Percentiles rank a stretch among this genome's conserved stretches.
Conservation (phyloP, 2,797 vertebrate species). For the Anomalospiza imberbis region DNA sequence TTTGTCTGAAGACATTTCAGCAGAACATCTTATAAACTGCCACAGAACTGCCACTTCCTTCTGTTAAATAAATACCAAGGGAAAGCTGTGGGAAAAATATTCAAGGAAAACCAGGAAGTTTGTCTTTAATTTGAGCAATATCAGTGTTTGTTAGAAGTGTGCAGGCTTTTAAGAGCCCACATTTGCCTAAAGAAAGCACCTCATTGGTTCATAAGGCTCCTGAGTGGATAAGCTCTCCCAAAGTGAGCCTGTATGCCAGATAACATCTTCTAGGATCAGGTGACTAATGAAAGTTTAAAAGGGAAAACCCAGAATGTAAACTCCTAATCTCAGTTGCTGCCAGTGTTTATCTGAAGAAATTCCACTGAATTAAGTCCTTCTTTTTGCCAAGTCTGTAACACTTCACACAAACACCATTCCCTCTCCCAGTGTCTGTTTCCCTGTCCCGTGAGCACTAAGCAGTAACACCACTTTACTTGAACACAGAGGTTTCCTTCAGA, state of each 20-base stretch:
- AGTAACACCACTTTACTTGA: not conserved
- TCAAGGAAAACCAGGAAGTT: not conserved
- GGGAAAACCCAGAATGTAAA: slow-evolving; percentile 43
- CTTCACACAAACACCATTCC: not conserved
- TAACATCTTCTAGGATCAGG: not conserved
- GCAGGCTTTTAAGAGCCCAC: not conserved
- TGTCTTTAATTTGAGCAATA: not conserved
- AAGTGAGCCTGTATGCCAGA: not conserved
- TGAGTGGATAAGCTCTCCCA: not conserved
- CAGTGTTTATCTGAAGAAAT: not conserved
- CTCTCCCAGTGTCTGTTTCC: not conserved
- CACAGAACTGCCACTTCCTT: not conserved
- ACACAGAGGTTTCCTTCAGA: not conserved
- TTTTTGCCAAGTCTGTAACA: not conserved
- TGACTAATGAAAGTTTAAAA: not conserved
- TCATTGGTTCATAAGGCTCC: not conserved
- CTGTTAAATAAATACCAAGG: not conserved
- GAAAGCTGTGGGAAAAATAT: not conserved
- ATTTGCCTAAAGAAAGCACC: not conserved
- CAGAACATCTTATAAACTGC: not conserved
- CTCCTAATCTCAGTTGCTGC: not conserved
- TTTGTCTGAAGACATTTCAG: not conserved
- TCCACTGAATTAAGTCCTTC: not conserved
- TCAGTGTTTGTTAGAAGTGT: not conserved
- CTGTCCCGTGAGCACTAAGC: not conserved